These are phyloP conservation scores for Sylvilagus bachmani DNA, from an alignment of 2,113 vertebrate genomes.

Conservation along the genomic window DNA sequence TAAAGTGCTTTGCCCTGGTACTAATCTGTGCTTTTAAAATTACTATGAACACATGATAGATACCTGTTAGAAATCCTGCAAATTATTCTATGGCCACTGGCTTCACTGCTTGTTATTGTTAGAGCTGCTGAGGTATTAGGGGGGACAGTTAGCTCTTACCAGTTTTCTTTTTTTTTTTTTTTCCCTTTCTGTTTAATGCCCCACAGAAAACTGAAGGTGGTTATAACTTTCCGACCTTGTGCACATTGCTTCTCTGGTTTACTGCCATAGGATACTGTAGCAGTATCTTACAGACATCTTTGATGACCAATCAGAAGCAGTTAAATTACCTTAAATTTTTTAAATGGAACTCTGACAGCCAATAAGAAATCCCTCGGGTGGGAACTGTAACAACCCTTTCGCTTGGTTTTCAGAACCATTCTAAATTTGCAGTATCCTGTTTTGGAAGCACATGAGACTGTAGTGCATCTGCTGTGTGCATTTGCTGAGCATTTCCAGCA, in stretches of 20 bases:
- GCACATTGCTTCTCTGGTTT: conserved; percentile 60
- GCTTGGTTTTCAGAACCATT: conserved; percentile 63
- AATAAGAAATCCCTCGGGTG: conserved; percentile 77
- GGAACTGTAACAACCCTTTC: conserved; percentile 38
- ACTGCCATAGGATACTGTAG: conserved; percentile 61
- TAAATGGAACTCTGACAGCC: conserved; percentile 76
- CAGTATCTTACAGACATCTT: conserved; percentile 68
- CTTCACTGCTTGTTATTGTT: conserved; percentile 18
- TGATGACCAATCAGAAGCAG: conserved; percentile 72
- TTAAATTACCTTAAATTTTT: conserved; percentile 74
- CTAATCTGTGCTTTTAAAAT: conserved; percentile 56
- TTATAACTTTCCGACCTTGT: conserved; percentile 68
- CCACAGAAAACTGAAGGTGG: conserved; percentile 56
- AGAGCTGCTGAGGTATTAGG: conserved; percentile 46
- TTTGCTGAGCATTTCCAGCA: conserved; percentile 71
- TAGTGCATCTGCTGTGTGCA: conserved; percentile 31
- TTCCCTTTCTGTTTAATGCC: conserved; percentile 44
- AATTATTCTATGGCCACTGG: neutral
- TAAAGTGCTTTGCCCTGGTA: conserved; percentile 47
- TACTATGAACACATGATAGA: neutral
- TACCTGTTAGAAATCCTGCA: conserved; percentile 44
- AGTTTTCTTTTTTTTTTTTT: conserved; percentile 36
- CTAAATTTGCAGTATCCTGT: conserved; percentile 43
- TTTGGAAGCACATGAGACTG: conserved; percentile 25
- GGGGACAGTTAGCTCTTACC: neutral